These are phyloP conservation scores for Fukomys damarensis DNA, from an alignment of 2,113 vertebrate genomes.

Conservation along the genomic window DNA sequence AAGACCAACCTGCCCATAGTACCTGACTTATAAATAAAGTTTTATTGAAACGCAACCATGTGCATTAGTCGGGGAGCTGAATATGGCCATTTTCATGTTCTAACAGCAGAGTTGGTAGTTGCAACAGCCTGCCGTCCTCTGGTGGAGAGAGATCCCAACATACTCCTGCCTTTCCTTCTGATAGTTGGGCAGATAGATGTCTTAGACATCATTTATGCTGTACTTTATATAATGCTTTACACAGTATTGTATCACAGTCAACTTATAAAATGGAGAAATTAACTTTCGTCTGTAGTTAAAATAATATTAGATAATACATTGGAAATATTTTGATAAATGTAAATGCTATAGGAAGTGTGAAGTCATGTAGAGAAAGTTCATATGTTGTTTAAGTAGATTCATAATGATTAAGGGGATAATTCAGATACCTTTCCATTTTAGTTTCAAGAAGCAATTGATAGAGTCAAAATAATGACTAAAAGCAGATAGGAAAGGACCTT, in stretches of 20 bases:
- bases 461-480: not conserved
- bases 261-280: not conserved
- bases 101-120: not conserved
- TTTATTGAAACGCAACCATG: not conserved
- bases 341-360: not conserved
- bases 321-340: not conserved
- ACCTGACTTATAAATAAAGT: not conserved
- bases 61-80: not conserved
- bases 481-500: not conserved
- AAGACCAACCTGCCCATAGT: not conserved
- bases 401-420: not conserved
- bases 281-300: not conserved
- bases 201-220: not conserved
- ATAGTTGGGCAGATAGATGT: not conserved
- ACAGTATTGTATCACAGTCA: not conserved
- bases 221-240: not conserved
- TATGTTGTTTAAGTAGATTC: not conserved
- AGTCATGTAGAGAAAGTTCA: not conserved
- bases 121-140: not conserved
- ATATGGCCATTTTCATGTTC: not conserved
- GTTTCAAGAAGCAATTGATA: not conserved
- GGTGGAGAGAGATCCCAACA: not conserved
- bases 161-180: not conserved
- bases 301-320: conserved; percentile 9
- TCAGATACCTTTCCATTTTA: not conserved